phyloP scores from a whole-genome alignment of 1,140 invertebrate genomes.

The Listronotus bonariensis region DNA sequence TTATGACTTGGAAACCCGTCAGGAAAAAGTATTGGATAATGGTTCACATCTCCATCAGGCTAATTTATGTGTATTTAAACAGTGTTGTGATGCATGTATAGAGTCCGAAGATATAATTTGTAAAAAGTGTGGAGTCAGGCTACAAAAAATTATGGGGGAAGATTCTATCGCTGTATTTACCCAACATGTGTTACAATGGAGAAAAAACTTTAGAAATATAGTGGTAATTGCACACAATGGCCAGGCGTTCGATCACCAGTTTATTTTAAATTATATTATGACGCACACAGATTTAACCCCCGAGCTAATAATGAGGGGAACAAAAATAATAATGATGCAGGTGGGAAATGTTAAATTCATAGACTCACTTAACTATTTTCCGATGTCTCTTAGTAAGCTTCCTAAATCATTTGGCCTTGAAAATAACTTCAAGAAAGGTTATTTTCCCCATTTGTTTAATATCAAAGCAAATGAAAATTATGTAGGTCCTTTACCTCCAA shows the following conservation, averaged over 20 bases:
- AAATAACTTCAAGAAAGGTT: slow-evolving; percentile 13
- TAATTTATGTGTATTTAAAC: slow-evolving; percentile 25
- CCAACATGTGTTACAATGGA: neutral
- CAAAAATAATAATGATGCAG: slow-evolving; percentile 23
- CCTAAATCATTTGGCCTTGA: slow-evolving; percentile 3
- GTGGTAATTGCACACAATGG: slow-evolving; percentile 17
- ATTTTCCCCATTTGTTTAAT: slow-evolving; percentile 21
- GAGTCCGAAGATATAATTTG: slow-evolving; percentile 1
- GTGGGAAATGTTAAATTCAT: slow-evolving; percentile 19
- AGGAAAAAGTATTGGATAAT: slow-evolving; percentile 21
- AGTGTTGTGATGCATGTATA: slow-evolving; percentile 20
- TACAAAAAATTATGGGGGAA: neutral
- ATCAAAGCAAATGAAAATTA: slow-evolving; percentile 8
- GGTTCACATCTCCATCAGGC: slow-evolving; percentile 13
- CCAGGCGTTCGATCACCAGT: slow-evolving; percentile 21
- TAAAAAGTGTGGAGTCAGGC: slow-evolving; percentile 9
- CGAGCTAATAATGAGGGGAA: slow-evolving; percentile 19
- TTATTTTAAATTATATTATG: slow-evolving; percentile 14
- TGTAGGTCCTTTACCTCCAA: neutral
- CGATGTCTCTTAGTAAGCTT: slow-evolving; percentile 19
- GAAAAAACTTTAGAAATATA: slow-evolving; percentile 18
- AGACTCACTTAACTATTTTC: slow-evolving; percentile 25
- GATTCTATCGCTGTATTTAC: slow-evolving; percentile 6
- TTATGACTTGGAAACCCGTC: slow-evolving; percentile 33
- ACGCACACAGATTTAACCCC: slow-evolving; percentile 12